Base-by-base conservation (phyloP, 2,797 vertebrate genomes). In the Taeniopygia guttata region DNA sequence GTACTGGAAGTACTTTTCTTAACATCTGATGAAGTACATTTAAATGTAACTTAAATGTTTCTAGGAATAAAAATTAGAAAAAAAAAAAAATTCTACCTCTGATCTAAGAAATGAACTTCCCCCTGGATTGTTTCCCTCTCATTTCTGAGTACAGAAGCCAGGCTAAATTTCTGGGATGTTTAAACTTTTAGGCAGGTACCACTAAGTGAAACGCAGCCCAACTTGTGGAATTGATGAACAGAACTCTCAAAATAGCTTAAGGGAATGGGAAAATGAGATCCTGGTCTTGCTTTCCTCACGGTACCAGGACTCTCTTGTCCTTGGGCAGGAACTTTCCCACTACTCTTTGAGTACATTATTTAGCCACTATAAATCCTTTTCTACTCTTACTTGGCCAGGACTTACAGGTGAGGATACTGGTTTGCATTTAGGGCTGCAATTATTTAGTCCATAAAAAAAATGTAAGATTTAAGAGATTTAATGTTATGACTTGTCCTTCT, bases 221-320 rank as follows among this genome's bases (percentile, higher is more conserved):
- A 0, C 9, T 15, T 46, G 42, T 16, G 9, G 32, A n/a, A 68
- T 43, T 0, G 2, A 62, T 8, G 17, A 43, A 73, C 7, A 0
- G 0, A 87, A 45, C 11, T 66, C 51, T 66, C 49, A 60, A 29
- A 81, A 69, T 7, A 64, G 20, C 14, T 66, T 58, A 46, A 62
- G 2, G 3, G 12, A 38, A 5, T 36, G 16, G 15, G 17, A 63
- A 58, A 88, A 79, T 10, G 15, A 74, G n/a, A 78, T 42, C 7
- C 13, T 64, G 54, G 7, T 4, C 0, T 32, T 51, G 21, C 62
- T 67, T 66, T 46, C 27, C 60, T 60, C 40, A 54, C 13, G 34
- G 10, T 27, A 34, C 17, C 21, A 46, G 30, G 34, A 81, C 58
- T 59, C 13, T 7, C 0, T 0, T 34, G 26, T 40, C 46, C 51